Percentiles rank a stretch among this genome's conserved stretches.
phyloP scores from a whole-genome alignment of 2,113 vertebrate species.

The Cnemophilus loriae region DNA sequence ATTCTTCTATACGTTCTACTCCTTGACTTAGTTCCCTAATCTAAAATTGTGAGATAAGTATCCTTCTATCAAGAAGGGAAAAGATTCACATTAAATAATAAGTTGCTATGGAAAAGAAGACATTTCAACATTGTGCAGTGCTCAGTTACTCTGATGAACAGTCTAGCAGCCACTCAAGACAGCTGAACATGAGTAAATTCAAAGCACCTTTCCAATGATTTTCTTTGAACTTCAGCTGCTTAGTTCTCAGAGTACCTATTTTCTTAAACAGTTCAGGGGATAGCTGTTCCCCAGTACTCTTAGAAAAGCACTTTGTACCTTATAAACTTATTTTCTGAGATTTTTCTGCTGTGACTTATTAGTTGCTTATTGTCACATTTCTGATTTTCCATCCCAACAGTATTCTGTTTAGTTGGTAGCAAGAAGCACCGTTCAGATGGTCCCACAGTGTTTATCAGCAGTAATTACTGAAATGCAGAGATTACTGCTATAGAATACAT shows the following conservation, averaged over 20 bases:
- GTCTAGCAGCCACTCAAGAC: not conserved
- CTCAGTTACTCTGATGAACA: not conserved
- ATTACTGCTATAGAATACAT: not conserved
- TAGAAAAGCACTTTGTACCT: not conserved
- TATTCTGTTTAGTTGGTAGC: not conserved
- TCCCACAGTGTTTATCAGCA: not conserved
- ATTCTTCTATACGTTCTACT: not conserved
- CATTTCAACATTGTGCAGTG: not conserved
- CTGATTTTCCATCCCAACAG: not conserved
- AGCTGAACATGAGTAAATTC: not conserved
- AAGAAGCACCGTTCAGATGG: not conserved
- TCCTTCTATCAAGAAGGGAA: not conserved
- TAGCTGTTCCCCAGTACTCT: not conserved
- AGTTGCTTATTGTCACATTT: not conserved
- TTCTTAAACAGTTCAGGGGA: not conserved
- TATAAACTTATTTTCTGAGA: not conserved
- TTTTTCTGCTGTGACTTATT: not conserved
- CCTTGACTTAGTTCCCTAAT: not conserved
- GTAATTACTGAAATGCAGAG: not conserved
- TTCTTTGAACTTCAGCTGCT: not conserved
- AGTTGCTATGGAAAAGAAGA: not conserved
- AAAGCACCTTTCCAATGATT: not conserved
- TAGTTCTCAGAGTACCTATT: not conserved
- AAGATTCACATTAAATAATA: not conserved
- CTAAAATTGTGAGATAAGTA: not conserved